Conservation (phyloP, 2,888 invertebrate genomes). For the Disparrhopalites patrizii region DNA sequence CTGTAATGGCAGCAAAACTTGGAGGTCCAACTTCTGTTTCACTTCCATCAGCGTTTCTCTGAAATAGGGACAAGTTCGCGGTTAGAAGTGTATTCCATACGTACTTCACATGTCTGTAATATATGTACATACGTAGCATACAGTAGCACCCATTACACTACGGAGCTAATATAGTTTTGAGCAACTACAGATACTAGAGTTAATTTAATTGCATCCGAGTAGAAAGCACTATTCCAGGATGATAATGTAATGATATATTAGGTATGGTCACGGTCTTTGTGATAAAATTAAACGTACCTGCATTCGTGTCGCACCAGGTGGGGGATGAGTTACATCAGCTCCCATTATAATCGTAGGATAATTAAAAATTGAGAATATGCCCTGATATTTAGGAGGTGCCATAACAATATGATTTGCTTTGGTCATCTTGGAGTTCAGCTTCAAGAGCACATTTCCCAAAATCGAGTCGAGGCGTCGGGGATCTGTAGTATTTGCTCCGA, state of each 20-base stretch:
- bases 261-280: too few species aligned
- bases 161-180: too few species aligned
- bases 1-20: constrained; percentile 30
- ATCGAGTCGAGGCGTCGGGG: constrained; percentile 28
- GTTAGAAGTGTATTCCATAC: too few species aligned
- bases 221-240: too few species aligned
- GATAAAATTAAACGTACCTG: constrained; percentile 7
- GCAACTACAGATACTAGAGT: too few species aligned
- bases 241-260: too few species aligned
- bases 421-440: constrained; percentile 53
- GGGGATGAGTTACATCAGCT: constrained; percentile 51
- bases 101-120: too few species aligned
- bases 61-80: too few species aligned
- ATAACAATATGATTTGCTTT: constrained; percentile 51
- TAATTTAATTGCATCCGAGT: too few species aligned
- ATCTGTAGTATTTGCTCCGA: constrained; percentile 31
- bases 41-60: constrained; percentile 16
- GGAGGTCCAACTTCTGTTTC: constrained; percentile 13
- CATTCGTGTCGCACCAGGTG: background rate
- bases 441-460: constrained; percentile 49
- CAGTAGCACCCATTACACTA: too few species aligned
- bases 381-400: constrained; percentile 11
- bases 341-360: constrained; percentile 54
- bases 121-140: too few species aligned
- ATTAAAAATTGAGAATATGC: constrained; percentile 31